Percentiles rank a stretch among this genome's conserved stretches.
These are phyloP conservation scores for Riptortus pedestris DNA, from an alignment of 1,140 invertebrate genomes.

Conservation along the genomic window DNA sequence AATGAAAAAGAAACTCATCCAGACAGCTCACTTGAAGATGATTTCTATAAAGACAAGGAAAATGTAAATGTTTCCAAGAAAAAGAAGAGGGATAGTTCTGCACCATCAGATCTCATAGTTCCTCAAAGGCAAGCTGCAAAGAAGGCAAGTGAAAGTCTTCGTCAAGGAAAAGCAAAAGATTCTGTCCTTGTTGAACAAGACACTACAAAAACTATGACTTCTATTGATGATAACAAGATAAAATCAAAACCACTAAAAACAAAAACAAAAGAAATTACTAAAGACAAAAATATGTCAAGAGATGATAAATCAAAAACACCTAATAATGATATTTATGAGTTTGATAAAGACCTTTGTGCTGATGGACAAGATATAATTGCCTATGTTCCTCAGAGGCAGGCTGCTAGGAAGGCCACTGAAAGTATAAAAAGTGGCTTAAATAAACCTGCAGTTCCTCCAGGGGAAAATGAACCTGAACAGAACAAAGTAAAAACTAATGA, in stretches of 20 bases:
- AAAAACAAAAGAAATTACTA: slow-evolving; percentile 28
- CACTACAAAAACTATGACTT: slow-evolving; percentile 35
- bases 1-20: slow-evolving; percentile 40
- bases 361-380: slow-evolving; percentile 59
- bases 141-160: slow-evolving; percentile 79
- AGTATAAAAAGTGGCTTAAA: slow-evolving; percentile 63
- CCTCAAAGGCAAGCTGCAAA: slow-evolving; percentile 82
- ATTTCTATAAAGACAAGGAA: slow-evolving; percentile 42
- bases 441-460: slow-evolving; percentile 26
- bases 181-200: slow-evolving; percentile 30
- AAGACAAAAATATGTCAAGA: slow-evolving; percentile 29
- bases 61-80: slow-evolving; percentile 40
- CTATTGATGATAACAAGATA: slow-evolving; percentile 33
- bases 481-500: slow-evolving; percentile 21
- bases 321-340: slow-evolving; percentile 45
- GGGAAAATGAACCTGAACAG: slow-evolving; percentile 36
- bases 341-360: slow-evolving; percentile 48
- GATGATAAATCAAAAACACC: slow-evolving; percentile 27
- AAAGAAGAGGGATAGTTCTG: slow-evolving; percentile 45
- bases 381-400: slow-evolving; percentile 79
- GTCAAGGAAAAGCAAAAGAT: slow-evolving; percentile 33
- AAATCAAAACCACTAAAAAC: slow-evolving; percentile 37
- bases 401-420: slow-evolving; percentile 77
- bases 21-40: slow-evolving; percentile 37
- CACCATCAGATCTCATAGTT: slow-evolving; percentile 71